Base-by-base conservation (phyloP, 1,140 invertebrate genomes). In the Cherax quadricarinatus region DNA sequence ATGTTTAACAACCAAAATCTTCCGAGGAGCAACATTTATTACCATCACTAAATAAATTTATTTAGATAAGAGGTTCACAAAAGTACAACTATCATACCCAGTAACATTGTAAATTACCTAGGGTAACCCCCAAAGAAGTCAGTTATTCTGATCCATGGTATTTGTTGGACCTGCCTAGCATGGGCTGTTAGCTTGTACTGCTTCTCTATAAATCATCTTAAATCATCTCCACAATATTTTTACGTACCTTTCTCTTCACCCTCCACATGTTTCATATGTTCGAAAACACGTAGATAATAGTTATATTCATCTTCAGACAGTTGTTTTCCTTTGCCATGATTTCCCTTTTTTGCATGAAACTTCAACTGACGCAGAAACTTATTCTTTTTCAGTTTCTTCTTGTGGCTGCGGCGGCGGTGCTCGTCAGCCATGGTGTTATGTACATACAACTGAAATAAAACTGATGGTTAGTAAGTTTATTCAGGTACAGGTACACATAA, bases 291-390 rank as follows among this genome's bases (percentile, higher is more conserved):
- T 57, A 90, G 57, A 53, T 90, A 90, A 30, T 90, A 90, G 79
- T 75, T 85, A 53, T 90, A 90, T 78, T 90, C 89, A 16, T 90
- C 89, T 53, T 90, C 89, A 18, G 89, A 90, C 9, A 90, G 30
- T 16, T 81, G 85, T 48, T 51, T 90, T 18, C 89, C 89, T 79
- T 60, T 85, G 48, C 89, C 89, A 79, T 53, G 85, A n/a, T 62
- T 73, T 4, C 89, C 89, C 51, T 78, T 75, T 75, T 85, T 90
- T 21, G 60, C 89, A 30, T 78, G 10, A 4, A 51, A n/a, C 48
- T 86, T 84, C 5, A 82, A 41, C 41, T 90, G 18, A 53, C 89
- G 81, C n/a, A 90, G 70, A 48, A 90, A 90, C 60, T 86, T 90
- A 0, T 60, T 48, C 49, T 90, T 90, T 21, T 90, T 90, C 70